Evolutionary conservation across 2,888 invertebrate species (phyloP).

Genomic region (Unio delphinus): DNA sequence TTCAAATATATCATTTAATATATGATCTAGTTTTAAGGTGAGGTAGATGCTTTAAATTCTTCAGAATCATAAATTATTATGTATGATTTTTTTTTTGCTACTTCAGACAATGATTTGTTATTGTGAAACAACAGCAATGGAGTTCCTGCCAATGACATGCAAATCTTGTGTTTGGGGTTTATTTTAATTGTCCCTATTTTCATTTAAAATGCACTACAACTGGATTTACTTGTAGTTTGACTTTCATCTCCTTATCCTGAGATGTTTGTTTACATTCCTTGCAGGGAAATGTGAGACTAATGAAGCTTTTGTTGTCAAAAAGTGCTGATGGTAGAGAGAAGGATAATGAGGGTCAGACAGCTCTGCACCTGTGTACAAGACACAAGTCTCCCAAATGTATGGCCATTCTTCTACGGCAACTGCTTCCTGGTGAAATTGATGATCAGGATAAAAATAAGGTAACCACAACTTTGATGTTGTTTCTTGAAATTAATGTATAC

Average conservation of each 20-base stretch:
- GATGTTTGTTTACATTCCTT: background rate
- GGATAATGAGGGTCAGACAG: conserved; percentile 70
- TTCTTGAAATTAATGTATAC: background rate
- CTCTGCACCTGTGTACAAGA: conserved; percentile 69
- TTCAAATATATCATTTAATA: too few species aligned
- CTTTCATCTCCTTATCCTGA: background rate
- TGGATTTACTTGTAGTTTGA: too few species aligned
- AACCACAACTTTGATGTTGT: background rate
- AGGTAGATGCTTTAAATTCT: too few species aligned
- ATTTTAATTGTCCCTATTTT: too few species aligned
- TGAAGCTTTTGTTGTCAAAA: conserved; percentile 67
- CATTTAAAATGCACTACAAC: too few species aligned
- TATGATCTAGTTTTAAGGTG: too few species aligned
- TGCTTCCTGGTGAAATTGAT: conserved; percentile 69
- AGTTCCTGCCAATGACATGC: too few species aligned
- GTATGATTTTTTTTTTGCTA: too few species aligned
- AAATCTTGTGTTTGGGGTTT: too few species aligned
- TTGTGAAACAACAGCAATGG: too few species aligned
- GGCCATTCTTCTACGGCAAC: conserved; percentile 66
- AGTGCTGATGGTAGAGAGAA: conserved; percentile 68
- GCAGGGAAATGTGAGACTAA: conserved; percentile 66
- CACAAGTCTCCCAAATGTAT: conserved; percentile 70
- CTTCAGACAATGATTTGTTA: too few species aligned
- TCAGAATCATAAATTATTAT: too few species aligned
- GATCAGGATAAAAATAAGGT: conserved; percentile 71